A percentile compares a stretch with the other conserved stretches of the same genome.
Evolutionary conservation across 2,888 invertebrate species (phyloP).

Genomic region (Netelia inedita): DNA sequence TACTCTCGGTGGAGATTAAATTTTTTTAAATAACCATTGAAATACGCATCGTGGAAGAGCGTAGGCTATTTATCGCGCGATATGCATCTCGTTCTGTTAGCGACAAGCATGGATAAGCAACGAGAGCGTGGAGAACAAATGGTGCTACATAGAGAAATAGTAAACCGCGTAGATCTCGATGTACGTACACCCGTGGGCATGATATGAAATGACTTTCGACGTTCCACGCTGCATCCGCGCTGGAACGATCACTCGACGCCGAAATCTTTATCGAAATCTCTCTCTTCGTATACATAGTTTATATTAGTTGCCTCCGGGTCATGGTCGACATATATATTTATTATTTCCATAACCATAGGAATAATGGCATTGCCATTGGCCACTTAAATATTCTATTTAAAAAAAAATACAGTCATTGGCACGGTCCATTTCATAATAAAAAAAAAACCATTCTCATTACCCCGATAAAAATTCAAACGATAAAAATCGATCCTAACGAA

Average conservation of each 20-base stretch:
- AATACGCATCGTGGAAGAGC: slow-evolving; percentile 11
- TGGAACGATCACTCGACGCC: slow-evolving; percentile 12
- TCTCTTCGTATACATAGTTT: not conserved
- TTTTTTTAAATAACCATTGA: slow-evolving; percentile 46
- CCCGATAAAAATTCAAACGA: not conserved
- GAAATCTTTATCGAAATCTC: slow-evolving; percentile 42
- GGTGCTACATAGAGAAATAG: slow-evolving; percentile 37
- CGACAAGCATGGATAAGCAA: slow-evolving; percentile 68
- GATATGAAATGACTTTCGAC: slow-evolving; percentile 32
- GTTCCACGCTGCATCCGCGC: slow-evolving; percentile 33
- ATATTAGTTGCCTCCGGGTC: not conserved
- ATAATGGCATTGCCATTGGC: not conserved
- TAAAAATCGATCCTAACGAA: too few relatives aligned
- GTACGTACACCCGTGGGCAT: not conserved
- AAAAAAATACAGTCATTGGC: slow-evolving; percentile 4
- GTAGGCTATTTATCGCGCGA: slow-evolving; percentile 52
- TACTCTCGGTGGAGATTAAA: slow-evolving; percentile 26
- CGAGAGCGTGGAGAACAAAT: slow-evolving; percentile 66
- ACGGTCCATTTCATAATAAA: not conserved
- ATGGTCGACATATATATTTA: not conserved
- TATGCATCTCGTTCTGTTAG: slow-evolving; percentile 48
- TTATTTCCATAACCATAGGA: not conserved
- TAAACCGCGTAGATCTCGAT: slow-evolving; percentile 21
- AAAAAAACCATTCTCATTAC: not conserved
- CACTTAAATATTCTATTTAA: slow-evolving; percentile 7